Percentiles rank a stretch among this genome's conserved stretches.
Evolutionary conservation across 2,888 invertebrate species (phyloP).

Genomic region (Clistopyga incitator): DNA sequence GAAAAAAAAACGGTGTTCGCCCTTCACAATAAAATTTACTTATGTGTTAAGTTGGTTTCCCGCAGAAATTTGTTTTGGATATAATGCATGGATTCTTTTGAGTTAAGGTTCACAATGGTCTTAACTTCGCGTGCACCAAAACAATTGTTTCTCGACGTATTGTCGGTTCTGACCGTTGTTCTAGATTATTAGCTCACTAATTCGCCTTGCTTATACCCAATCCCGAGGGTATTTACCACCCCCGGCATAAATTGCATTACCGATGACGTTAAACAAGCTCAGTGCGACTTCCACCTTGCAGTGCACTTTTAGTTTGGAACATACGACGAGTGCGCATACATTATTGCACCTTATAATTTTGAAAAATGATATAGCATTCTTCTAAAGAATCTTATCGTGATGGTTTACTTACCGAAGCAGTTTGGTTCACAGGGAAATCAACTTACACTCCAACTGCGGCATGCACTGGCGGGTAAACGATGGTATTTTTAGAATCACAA

Average conservation of each 20-base stretch:
- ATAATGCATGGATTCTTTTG: too few relatives aligned
- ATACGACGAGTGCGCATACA: constrained; percentile 40
- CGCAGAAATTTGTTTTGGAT: too few relatives aligned
- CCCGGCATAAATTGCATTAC: constrained; percentile 52
- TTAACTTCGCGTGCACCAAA: too few relatives aligned
- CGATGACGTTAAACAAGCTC: constrained; percentile 47
- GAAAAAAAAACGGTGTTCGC: too few relatives aligned
- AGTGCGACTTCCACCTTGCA: constrained; percentile 50
- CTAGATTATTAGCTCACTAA: constrained; percentile 38
- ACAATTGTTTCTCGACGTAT: constrained; percentile 5
- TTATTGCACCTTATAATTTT: constrained; percentile 49
- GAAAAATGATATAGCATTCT: not conserved
- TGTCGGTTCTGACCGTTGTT: constrained; percentile 26
- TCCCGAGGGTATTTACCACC: constrained; percentile 3
- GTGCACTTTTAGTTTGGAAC: constrained; percentile 16
- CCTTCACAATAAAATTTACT: too few relatives aligned
- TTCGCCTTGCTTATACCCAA: constrained; percentile 26
- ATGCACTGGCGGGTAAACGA: too few relatives aligned
- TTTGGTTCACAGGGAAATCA: not conserved
- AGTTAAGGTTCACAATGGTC: too few relatives aligned
- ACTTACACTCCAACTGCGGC: not conserved
- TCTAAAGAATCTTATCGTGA: not conserved
- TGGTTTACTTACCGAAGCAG: not conserved
- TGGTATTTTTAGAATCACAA: too few relatives aligned
- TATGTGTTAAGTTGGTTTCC: too few relatives aligned